Conservation (phyloP, 2,888 invertebrate genomes). For the Achlya flavicornis region DNA sequence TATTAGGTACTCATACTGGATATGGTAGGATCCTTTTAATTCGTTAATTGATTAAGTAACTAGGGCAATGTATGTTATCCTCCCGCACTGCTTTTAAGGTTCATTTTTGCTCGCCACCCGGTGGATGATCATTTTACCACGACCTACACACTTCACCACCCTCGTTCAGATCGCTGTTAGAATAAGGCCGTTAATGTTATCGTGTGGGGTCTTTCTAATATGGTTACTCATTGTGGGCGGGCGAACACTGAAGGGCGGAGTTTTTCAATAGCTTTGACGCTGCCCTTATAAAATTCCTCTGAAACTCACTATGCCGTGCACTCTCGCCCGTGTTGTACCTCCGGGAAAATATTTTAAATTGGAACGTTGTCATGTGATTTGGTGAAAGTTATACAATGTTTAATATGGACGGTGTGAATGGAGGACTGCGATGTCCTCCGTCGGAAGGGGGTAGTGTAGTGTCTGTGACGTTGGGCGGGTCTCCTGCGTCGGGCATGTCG, state of each 20-base stretch:
- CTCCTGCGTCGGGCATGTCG: slow-evolving; percentile 65
- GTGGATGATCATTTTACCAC: neutral
- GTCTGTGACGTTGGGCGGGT: slow-evolving; percentile 47
- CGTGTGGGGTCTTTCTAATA: neutral
- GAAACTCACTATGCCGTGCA: neutral
- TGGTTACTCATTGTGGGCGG: neutral
- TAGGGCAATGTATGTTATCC: neutral
- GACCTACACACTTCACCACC: neutral
- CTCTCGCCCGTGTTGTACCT: neutral
- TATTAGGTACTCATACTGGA: no score
- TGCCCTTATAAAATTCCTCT: neutral
- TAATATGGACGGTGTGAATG: slow-evolving; percentile 57
- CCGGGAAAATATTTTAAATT: neutral
- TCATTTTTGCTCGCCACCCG: neutral
- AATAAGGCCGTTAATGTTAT: neutral
- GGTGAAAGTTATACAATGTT: slow-evolving; percentile 30
- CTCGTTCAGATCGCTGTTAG: neutral
- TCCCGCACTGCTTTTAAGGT: neutral
- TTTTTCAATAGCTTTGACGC: neutral
- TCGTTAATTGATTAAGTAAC: neutral
- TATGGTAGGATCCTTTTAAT: no score
- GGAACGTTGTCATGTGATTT: neutral
- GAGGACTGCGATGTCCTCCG: slow-evolving; percentile 39
- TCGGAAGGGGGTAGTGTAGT: slow-evolving; percentile 42
- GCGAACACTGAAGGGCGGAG: neutral